phyloP scores from a whole-genome alignment of 92 coral and sea anemone genomes.

The Plumapathes pennacea region DNA sequence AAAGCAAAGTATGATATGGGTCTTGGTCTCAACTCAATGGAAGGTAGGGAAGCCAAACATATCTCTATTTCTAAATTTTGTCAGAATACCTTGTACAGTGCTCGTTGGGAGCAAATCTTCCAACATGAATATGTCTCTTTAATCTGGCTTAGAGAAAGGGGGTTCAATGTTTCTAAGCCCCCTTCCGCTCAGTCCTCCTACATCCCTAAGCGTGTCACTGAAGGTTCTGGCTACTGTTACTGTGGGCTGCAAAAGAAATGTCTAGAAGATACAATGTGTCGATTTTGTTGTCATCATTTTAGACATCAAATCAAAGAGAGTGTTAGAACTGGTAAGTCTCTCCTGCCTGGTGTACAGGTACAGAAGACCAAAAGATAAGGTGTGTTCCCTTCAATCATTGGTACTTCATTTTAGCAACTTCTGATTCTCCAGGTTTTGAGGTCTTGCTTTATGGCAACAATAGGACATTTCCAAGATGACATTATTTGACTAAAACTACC shows the following conservation, averaged over 20 bases:
- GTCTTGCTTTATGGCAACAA: too few species aligned
- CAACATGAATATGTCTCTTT: conserved; percentile 52
- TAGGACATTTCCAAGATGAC: too few species aligned
- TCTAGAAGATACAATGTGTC: conserved; percentile 11
- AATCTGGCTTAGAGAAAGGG: conserved; percentile 38
- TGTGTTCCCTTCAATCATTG: too few species aligned
- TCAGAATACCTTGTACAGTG: conserved; percentile 27
- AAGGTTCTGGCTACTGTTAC: conserved; percentile 21
- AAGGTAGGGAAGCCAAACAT: conserved; percentile 63
- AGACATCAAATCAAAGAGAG: conserved; percentile 26
- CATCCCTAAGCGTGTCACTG: conserved; percentile 34
- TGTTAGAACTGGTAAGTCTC: conserved; percentile 26
- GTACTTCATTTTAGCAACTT: too few species aligned
- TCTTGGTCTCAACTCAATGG: conserved; percentile 47
- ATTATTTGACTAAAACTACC: too few species aligned
- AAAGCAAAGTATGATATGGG: conserved; percentile 33
- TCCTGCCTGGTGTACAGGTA: too few species aligned
- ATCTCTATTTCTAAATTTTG: conserved; percentile 32
- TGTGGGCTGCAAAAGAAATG: conserved; percentile 39
- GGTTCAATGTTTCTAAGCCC: conserved; percentile 24
- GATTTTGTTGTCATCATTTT: conserved; percentile 28
- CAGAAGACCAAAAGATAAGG: too few species aligned
- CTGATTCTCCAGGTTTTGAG: too few species aligned
- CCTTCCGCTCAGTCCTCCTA: conserved; percentile 15
- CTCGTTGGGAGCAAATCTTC: conserved; percentile 54